Conservation (phyloP, 2,113 vertebrate genomes). For the Sapayoa aenigma region DNA sequence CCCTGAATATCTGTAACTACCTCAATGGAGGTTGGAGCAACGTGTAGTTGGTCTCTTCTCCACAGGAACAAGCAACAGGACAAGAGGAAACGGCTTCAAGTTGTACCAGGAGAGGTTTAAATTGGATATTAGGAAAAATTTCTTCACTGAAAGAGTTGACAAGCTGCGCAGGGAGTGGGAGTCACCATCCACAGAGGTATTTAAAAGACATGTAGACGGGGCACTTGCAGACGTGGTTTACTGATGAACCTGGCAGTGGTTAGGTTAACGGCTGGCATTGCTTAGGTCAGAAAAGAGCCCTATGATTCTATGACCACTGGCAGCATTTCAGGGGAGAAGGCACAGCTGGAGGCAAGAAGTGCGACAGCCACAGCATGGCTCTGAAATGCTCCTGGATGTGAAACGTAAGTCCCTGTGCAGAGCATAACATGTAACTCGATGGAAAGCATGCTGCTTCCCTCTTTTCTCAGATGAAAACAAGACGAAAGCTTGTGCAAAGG, state of each 20-base stretch:
- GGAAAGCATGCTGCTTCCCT: neutral
- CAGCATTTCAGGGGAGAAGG: neutral
- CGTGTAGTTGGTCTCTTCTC: neutral
- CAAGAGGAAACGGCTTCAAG: neutral
- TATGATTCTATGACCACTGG: neutral
- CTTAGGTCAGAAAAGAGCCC: no score
- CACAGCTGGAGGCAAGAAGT: neutral
- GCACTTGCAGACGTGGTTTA: neutral
- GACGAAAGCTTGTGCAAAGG: neutral
- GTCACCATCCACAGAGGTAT: neutral
- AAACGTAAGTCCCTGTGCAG: neutral
- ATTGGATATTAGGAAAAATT: neutral
- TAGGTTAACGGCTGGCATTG: neutral
- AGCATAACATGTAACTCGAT: neutral
- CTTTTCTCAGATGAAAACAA: neutral
- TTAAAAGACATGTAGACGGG: neutral
- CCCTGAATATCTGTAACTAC: neutral
- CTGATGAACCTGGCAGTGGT: neutral
- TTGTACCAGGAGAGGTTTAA: neutral
- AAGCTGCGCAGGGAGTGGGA: neutral
- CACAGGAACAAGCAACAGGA: neutral
- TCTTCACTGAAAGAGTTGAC: neutral
- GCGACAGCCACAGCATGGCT: accelerated
- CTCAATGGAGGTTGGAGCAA: neutral
- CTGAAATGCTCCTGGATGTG: neutral